Percentiles rank a stretch among this genome's conserved stretches.
These are phyloP conservation scores for Tupaia chinensis DNA, from an alignment of 2,113 vertebrate species.

Conservation along the genomic window DNA sequence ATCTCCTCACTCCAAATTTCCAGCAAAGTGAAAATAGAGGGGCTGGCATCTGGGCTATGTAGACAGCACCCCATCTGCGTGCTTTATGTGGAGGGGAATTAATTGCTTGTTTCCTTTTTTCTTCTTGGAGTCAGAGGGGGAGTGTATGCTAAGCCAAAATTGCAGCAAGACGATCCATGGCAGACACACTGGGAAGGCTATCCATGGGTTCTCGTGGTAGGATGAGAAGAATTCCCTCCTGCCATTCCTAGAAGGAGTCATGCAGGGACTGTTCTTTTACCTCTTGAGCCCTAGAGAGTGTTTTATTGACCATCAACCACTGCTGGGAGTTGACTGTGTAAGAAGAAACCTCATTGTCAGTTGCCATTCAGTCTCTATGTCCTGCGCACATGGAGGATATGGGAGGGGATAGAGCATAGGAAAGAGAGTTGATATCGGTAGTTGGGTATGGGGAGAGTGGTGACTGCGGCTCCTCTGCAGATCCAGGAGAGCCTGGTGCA, in stretches of 20 bases:
- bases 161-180: not conserved
- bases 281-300: not conserved
- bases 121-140: not conserved
- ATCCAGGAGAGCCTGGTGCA: not conserved
- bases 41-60: not conserved
- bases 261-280: not conserved
- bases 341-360: not conserved
- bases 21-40: slow-evolving; percentile 24
- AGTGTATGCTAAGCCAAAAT: not conserved
- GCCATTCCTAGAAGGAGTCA: not conserved
- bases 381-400: not conserved
- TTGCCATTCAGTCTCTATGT: not conserved
- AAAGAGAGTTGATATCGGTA: not conserved
- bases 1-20: slow-evolving; percentile 10
- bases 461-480: not conserved
- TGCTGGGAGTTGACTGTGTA: not conserved
- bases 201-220: not conserved
- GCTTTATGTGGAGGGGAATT: not conserved
- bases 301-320: not conserved
- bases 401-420: not conserved
- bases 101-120: not conserved
- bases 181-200: not conserved
- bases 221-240: not conserved
- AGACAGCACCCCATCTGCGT: not conserved
- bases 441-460: not conserved